Evolutionary conservation across 1,140 invertebrate species (phyloP), one percentile per base, ranked within the genome.

Genomic region (Penaeus indicus): DNA sequence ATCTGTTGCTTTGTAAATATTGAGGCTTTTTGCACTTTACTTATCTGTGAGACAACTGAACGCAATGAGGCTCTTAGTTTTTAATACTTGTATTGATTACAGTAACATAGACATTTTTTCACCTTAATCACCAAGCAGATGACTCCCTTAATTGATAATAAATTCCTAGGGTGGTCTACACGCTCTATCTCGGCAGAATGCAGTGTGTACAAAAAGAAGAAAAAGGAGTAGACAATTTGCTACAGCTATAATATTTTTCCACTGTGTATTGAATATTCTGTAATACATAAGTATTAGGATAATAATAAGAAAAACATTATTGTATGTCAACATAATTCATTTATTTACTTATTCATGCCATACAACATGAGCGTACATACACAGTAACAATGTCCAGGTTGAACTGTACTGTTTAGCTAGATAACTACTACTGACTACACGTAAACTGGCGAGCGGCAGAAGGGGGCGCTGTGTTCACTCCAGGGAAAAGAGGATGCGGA

Each of bases 341-440:
- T 88, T 88, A 88, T 88, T 88, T 83, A 88, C 80, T 88, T 88
- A 88, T 86, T 88, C 86, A 88, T 88, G 86, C 86, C 86, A 88
- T 88, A 88, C 72, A 86, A 86, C 84, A 88, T 88, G 86, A 88
- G 86, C 86, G 61, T 84, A 88, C 86, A 88, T 88, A 88, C 86
- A 88, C 86, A 84, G 86, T 88, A 88, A 88, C 86, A 88, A 88
- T 88, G 86, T 88, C 72, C 72, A 79, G 67, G 81, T 88, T 88
- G 86, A 88, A 83, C 80, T 88, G 86, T 88, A 88, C 86, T 84
- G 86, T 88, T 54, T 83, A 84, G 72, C 81, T 88, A 88, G 82
- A 86, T 86, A 83, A 84, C 86, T 88, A 87, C 85, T 80, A 88
- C 86, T 88, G 86, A 88, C 86, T 88, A 88, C 82, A 88, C 86